Base-by-base conservation (phyloP, 2,888 invertebrate genomes). In the Agapetus fuscipes region DNA sequence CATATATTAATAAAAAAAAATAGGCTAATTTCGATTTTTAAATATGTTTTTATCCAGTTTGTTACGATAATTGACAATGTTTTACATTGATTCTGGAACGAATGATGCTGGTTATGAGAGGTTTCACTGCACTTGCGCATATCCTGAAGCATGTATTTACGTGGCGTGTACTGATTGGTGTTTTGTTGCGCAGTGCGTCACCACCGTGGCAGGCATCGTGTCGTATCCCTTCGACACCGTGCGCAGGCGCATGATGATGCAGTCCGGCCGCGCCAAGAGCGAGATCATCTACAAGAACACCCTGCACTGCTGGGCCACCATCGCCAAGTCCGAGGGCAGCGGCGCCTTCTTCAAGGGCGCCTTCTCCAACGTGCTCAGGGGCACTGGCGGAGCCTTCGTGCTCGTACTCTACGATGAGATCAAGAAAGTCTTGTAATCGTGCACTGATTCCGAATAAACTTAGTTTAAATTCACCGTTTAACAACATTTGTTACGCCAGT, bases 171-270 rank as follows among this genome's bases (percentile, higher is more conserved):
- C 20, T 6, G 9, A 28, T 28, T 28, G 5, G n/a, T 28, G 4
- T 28, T 4, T 11, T 4, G 5, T 28, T 28, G 13, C 4, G n/a
- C 83, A 90, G 80, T 66, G 76, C 59, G 69, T 70, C 50, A 70
- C 70, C 56, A 70, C 93, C 45, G 76, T 85, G 49, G 84, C 94
- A 49, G 95, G 95, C 60, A 84, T 96, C 61, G 80, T 91, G 46
- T 94, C 94, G 29, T 95, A 96, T 74, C 95, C 95, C 56, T 88
- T 96, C 72, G 95, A 96, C 70, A 95, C 95, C 24, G 83, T 86
- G 56, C 80, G 94, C 63, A 80, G 95, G 75, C 83, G 95, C 64
- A 90, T 97, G 90, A 97, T 96, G 95, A 96, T 96, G 95, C 94
- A 94, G 72, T 91, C 93, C 52, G 91, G 91, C 39, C 82, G 86